Conservation (phyloP, 2,113 vertebrate species). For the Henicopernis longicauda region DNA sequence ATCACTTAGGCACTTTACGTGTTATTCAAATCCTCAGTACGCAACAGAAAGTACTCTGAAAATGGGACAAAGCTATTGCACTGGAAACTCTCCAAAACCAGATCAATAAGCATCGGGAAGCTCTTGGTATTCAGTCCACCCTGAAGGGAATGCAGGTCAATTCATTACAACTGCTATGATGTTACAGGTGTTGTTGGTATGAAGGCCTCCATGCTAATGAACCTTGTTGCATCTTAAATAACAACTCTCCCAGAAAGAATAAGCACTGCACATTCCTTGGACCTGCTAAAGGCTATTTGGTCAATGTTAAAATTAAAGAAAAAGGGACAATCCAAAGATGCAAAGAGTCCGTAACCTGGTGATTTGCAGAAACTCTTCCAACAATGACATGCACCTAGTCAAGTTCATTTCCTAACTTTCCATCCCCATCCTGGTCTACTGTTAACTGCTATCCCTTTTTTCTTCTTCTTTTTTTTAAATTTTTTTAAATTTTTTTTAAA, state of each 20-base stretch:
- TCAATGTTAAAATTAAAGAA: neutral
- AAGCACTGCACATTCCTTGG: neutral
- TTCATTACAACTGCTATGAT: neutral
- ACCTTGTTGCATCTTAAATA: neutral
- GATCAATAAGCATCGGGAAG: neutral
- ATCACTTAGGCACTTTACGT: neutral
- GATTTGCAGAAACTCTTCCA: neutral
- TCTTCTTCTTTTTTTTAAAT: no score
- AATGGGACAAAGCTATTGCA: neutral
- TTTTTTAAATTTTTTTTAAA: no score
- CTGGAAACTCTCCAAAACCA: constrained; percentile 2
- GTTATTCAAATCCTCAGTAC: neutral
- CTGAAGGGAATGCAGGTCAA: neutral
- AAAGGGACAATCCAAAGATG: neutral
- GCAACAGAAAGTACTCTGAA: neutral
- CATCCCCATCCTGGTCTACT: neutral
- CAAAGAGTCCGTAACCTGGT: neutral
- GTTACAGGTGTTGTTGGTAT: neutral
- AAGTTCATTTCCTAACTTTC: neutral
- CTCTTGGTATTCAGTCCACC: neutral
- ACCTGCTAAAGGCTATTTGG: neutral
- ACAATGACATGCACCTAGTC: neutral
- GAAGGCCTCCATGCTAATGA: neutral
- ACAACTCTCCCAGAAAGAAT: neutral
- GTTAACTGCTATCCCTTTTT: neutral